phyloP scores from a whole-genome alignment of 2,113 vertebrate genomes.

The Phrynosoma platyrhinos region DNA sequence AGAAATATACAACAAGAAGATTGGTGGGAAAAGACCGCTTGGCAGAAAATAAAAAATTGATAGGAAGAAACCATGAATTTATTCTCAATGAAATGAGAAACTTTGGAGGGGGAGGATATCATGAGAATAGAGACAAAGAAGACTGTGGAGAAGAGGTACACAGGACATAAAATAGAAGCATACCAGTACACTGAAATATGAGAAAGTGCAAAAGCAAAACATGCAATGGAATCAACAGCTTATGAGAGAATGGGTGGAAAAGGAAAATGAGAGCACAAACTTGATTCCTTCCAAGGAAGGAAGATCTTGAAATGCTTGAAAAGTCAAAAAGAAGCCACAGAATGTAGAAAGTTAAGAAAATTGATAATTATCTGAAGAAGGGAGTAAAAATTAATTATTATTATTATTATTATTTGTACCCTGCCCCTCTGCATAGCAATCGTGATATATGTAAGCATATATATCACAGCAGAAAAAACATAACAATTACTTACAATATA shows the following conservation, averaged over 20 bases:
- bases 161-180: not conserved
- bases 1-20: not conserved
- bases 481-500: constrained; percentile 19
- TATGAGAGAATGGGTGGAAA: not conserved
- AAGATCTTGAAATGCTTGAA: not conserved
- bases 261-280: not conserved
- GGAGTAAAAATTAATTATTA: not conserved
- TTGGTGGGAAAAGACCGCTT: not conserved
- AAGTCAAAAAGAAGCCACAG: not conserved
- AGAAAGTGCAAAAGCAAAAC: not conserved
- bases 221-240: not conserved
- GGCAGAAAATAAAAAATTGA: not conserved
- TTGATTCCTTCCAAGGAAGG: too few species aligned
- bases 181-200: not conserved
- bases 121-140: not conserved
- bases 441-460: not conserved
- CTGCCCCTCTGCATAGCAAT: too few species aligned
- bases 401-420: too few species aligned
- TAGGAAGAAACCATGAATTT: not conserved
- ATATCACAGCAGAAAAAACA: not conserved
- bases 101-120: not conserved
- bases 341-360: not conserved
- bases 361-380: not conserved
- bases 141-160: not conserved
- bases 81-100: not conserved